These are phyloP conservation scores for Unio pictorum DNA, from an alignment of 2,888 invertebrate species.

Conservation along the genomic window DNA sequence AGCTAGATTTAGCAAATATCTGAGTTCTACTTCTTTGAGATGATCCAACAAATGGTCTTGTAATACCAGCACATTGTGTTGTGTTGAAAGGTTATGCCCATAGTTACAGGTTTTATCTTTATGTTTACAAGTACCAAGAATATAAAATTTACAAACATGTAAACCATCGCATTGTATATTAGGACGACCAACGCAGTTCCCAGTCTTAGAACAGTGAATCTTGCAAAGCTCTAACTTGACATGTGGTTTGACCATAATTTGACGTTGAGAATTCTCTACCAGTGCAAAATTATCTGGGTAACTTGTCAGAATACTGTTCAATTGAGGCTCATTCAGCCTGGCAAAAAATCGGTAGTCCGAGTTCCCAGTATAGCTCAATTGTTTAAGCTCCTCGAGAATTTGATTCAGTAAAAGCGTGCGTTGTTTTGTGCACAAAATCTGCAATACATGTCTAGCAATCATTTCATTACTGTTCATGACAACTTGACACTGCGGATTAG, in stretches of 20 bases:
- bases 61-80: slow-evolving; percentile 38
- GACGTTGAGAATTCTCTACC: background rate
- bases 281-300: no score
- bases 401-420: no score
- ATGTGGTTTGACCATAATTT: slow-evolving; percentile 18
- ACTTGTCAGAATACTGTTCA: no score
- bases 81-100: slow-evolving; percentile 45
- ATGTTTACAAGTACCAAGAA: slow-evolving; percentile 30
- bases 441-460: no score
- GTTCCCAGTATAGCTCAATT: no score
- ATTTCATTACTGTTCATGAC: no score
- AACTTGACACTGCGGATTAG: no score
- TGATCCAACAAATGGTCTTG: slow-evolving; percentile 28
- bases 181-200: slow-evolving; percentile 24
- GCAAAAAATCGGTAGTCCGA: no score
- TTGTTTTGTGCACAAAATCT: no score
- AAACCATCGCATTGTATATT: slow-evolving; percentile 32
- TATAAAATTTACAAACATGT: slow-evolving; percentile 44
- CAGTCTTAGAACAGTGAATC: slow-evolving; percentile 32
- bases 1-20: slow-evolving; percentile 21
- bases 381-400: no score
- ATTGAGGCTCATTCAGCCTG: no score
- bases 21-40: slow-evolving; percentile 23
- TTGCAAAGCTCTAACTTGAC: slow-evolving; percentile 33
- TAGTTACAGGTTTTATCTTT: slow-evolving; percentile 30